These are phyloP conservation scores for Cephus runcator DNA, from an alignment of 2,888 invertebrate genomes.

Conservation along the genomic window DNA sequence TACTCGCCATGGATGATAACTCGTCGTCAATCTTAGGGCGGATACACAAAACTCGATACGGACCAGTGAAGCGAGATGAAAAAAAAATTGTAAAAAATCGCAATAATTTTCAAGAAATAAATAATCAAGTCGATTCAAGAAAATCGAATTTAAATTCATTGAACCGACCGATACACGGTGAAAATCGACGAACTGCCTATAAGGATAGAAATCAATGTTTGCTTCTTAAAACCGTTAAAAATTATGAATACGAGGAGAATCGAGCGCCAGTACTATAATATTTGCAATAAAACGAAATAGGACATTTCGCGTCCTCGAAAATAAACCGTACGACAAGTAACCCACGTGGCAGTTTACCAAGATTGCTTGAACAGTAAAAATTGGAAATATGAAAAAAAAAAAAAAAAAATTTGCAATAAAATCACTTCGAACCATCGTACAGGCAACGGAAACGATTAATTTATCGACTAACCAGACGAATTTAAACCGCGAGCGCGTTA, in stretches of 20 bases:
- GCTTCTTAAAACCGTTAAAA: background rate
- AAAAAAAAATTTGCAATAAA: background rate
- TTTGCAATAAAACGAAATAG: background rate
- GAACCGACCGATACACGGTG: too few relatives aligned
- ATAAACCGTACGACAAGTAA: background rate
- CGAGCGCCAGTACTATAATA: background rate
- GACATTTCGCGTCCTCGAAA: background rate
- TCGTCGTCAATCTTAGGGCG: background rate
- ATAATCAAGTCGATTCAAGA: background rate
- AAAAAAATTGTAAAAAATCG: background rate
- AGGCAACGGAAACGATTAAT: background rate
- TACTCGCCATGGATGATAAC: background rate
- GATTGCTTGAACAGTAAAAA: background rate
- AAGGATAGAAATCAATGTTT: too few relatives aligned
- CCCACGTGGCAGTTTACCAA: constrained; percentile 7
- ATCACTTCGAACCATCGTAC: background rate
- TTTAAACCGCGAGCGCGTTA: background rate
- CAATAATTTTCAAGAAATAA: background rate
- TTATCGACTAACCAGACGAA: background rate
- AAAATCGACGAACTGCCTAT: too few relatives aligned
- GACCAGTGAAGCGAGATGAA: background rate
- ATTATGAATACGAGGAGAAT: background rate
- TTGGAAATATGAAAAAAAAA: background rate
- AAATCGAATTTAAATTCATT: background rate
- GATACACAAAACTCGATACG: background rate